These are phyloP conservation scores for Nestor notabilis DNA, from an alignment of 2,113 vertebrate genomes.

Conservation along the genomic window DNA sequence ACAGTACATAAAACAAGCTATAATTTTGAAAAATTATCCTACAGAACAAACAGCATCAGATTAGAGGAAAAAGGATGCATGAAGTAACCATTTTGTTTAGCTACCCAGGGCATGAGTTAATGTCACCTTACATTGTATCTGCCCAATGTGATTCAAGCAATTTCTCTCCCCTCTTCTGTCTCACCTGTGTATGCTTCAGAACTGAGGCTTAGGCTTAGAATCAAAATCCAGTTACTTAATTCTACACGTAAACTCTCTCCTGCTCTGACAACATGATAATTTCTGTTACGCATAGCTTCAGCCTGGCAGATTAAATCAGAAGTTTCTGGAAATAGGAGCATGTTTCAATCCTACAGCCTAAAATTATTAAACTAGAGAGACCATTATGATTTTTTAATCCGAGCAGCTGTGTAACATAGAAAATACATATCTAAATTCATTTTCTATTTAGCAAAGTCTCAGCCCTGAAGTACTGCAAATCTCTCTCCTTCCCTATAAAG, in stretches of 20 bases:
- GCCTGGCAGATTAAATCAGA: neutral
- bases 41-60: neutral
- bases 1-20: neutral
- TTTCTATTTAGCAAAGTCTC: neutral
- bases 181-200: neutral
- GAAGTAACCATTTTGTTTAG: neutral
- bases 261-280: rapidly evolving
- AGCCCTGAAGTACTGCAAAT: neutral
- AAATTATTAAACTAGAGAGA: neutral
- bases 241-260: neutral
- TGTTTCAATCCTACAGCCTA: neutral
- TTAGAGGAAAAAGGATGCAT: neutral
- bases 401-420: neutral
- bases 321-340: neutral
- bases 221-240: neutral
- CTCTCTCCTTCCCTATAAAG: neutral
- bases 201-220: neutral
- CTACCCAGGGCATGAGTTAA: neutral
- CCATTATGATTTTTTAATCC: neutral
- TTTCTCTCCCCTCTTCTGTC: neutral
- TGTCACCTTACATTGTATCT: neutral
- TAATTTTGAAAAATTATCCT: neutral
- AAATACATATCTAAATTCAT: neutral
- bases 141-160: neutral
- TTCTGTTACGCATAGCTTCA: neutral